Percentiles rank a stretch among this genome's conserved stretches.
Conservation (phyloP, 2,113 vertebrate species). For the Oceanites oceanicus region DNA sequence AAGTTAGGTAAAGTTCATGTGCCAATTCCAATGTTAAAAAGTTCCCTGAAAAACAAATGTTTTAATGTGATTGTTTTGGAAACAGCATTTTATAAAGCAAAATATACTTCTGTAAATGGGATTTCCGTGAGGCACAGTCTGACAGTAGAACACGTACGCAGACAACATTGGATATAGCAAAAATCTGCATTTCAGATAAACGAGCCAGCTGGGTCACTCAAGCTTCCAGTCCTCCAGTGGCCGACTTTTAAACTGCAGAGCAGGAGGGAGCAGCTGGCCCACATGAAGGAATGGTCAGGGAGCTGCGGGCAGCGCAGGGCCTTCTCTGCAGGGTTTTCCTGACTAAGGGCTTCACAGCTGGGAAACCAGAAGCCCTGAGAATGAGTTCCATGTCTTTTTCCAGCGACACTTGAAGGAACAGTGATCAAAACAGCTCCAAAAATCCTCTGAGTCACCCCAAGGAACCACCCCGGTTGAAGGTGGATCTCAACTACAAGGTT, state of each 20-base stretch:
- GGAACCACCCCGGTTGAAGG: neutral
- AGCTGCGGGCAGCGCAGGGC: fast-evolving
- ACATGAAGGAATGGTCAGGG: neutral
- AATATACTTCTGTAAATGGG: neutral
- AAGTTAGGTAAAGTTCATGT: neutral
- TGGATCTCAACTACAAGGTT: neutral
- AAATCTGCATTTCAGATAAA: neutral
- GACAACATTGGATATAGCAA: neutral
- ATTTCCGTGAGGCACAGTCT: neutral
- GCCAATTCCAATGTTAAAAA: neutral
- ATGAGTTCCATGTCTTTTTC: neutral
- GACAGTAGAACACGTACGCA: neutral
- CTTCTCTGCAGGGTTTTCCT: neutral
- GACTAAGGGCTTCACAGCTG: neutral
- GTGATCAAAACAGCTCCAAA: neutral
- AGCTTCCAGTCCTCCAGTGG: neutral
- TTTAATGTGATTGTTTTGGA: neutral
- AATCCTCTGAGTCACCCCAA: neutral
- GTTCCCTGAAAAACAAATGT: neutral
- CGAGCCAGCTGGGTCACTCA: neutral
- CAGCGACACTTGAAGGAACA: neutral
- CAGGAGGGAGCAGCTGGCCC: neutral
- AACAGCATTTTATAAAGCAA: neutral
- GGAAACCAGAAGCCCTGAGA: neutral
- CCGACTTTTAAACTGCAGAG: neutral